A percentile compares a stretch with the other conserved stretches of the same genome.
phyloP scores from a whole-genome alignment of 2,113 vertebrate species.

The Nymphicus hollandicus region DNA sequence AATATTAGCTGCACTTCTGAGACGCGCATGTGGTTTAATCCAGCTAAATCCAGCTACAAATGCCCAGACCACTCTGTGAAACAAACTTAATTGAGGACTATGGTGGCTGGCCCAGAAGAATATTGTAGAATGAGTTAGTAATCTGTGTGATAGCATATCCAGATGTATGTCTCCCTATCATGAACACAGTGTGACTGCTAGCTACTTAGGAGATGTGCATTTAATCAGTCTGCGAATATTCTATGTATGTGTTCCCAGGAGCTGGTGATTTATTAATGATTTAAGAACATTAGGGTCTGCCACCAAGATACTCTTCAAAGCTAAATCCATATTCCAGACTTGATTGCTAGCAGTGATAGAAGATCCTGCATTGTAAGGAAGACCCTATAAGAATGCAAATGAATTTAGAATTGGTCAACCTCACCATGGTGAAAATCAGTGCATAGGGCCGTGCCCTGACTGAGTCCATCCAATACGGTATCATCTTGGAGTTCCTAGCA shows the following conservation, averaged over 20 bases:
- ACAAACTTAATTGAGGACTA: background rate
- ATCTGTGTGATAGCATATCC: background rate
- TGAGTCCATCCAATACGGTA: background rate
- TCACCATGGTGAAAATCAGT: background rate
- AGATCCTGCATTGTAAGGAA: background rate
- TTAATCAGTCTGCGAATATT: background rate
- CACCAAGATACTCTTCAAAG: background rate
- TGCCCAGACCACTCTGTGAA: background rate
- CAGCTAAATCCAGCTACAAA: background rate
- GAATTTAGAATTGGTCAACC: background rate
- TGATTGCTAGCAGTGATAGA: background rate
- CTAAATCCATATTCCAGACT: background rate
- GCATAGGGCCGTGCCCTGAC: background rate
- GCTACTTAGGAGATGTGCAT: background rate
- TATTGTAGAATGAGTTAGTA: background rate
- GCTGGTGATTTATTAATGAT: background rate
- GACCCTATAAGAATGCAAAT: background rate
- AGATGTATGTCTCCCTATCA: background rate
- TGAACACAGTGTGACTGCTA: background rate
- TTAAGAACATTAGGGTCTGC: background rate
- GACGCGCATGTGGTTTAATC: background rate
- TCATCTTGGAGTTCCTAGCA: background rate
- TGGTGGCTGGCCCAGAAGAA: background rate
- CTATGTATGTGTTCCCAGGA: background rate
- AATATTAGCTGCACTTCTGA: background rate